A percentile compares a stretch with the other conserved stretches of the same genome.
phyloP scores from a whole-genome alignment of 2,888 invertebrate species.

The Macaria liturata region DNA sequence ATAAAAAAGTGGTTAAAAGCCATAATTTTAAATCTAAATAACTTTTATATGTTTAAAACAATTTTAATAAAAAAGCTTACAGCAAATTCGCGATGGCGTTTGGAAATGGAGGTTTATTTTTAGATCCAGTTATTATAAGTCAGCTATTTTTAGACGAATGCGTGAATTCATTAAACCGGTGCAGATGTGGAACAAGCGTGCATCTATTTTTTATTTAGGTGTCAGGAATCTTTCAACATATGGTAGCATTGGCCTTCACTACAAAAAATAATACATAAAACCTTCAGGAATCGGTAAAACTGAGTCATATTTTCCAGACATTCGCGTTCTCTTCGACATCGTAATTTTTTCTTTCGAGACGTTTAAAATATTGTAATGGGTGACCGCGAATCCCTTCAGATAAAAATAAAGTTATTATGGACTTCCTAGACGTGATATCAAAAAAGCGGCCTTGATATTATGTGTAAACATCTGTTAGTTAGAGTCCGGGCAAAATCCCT shows the following conservation, averaged over 20 bases:
- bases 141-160: conserved; percentile 11
- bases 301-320: no score
- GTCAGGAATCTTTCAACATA: conserved; percentile 1
- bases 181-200: conserved; percentile 10
- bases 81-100: conserved; percentile 5
- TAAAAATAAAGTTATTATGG: conserved; percentile 32
- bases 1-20: no score
- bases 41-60: no score
- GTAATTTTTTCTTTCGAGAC: background rate
- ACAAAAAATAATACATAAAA: no score
- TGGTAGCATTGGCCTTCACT: no score
- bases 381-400: conserved; percentile 13
- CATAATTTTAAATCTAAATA: no score
- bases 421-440: conserved; percentile 45
- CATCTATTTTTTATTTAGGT: conserved; percentile 7
- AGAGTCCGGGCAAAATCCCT: no score
- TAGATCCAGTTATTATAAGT: conserved; percentile 14
- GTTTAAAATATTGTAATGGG: conserved; percentile 10
- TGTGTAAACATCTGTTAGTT: conserved; percentile 42
- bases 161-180: conserved; percentile 6
- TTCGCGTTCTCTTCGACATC: no score
- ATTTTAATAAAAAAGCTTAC: background rate
- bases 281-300: no score
- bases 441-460: conserved; percentile 51
- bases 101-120: conserved; percentile 13